phyloP scores from a whole-genome alignment of 2,797 vertebrate species.

The Trachurus trachurus region DNA sequence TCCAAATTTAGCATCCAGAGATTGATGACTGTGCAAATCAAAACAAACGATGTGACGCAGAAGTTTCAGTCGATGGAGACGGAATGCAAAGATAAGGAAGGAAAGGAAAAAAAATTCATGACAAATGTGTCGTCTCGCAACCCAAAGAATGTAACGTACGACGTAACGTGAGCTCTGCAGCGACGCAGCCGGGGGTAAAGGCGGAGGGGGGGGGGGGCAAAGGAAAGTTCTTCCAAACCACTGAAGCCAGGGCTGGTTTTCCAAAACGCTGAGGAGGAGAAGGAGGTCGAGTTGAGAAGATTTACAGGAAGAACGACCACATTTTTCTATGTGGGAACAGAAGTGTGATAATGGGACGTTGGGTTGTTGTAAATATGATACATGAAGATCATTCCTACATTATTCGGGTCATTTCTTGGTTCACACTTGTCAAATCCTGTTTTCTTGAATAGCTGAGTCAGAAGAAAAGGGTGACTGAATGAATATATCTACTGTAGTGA shows the following conservation, averaged over 20 bases:
- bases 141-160: not conserved
- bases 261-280: constrained; percentile 8
- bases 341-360: not conserved
- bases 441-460: not conserved
- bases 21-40: constrained; percentile 54
- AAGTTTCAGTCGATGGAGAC: constrained; percentile 12
- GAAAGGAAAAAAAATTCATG: not conserved
- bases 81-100: not conserved
- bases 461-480: not conserved
- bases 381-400: not conserved
- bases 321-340: not conserved
- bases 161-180: not conserved
- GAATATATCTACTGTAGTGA: not conserved
- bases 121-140: constrained; percentile 24
- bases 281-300: constrained; percentile 6
- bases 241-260: constrained; percentile 19
- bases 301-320: not conserved
- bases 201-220: not conserved
- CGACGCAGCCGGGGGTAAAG: not conserved
- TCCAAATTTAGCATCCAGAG: constrained; percentile 48
- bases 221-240: constrained; percentile 38
- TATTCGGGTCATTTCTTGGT: not conserved
- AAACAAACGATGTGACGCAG: constrained; percentile 40
- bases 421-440: not conserved
- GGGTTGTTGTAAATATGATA: not conserved